A percentile compares a stretch with the other conserved stretches of the same genome.
Evolutionary conservation across 1,140 invertebrate genomes (phyloP).

Genomic region (Caenorhabditis inopinata): DNA sequence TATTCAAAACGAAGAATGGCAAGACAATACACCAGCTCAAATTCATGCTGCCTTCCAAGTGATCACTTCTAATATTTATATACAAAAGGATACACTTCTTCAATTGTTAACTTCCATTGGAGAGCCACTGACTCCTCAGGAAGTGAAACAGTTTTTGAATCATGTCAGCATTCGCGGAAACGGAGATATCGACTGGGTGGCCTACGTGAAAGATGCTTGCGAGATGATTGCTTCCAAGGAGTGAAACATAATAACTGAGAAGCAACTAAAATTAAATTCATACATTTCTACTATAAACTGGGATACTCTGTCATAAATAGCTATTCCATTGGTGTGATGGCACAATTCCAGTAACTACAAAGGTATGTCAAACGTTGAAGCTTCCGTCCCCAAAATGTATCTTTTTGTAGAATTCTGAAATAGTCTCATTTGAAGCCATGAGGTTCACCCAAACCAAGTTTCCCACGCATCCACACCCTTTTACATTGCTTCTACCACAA

Average conservation of each 20-base stretch:
- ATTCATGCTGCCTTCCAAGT: conserved; percentile 14
- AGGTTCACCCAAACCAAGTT: background rate
- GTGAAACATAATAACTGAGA: too few species aligned
- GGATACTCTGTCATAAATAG: too few species aligned
- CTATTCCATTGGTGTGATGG: too few species aligned
- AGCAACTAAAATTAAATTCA: too few species aligned
- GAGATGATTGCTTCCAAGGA: conserved; percentile 1
- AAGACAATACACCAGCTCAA: conserved; percentile 16
- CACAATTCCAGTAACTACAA: too few species aligned
- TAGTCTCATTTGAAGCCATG: too few species aligned
- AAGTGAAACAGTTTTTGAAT: conserved; percentile 39
- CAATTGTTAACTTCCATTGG: conserved; percentile 19
- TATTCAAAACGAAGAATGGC: conserved; percentile 33
- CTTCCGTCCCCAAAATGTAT: too few species aligned
- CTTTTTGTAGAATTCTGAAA: too few species aligned
- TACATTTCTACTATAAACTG: too few species aligned
- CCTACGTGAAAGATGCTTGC: conserved; percentile 12
- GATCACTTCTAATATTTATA: background rate
- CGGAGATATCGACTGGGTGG: conserved; percentile 30
- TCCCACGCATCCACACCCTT: background rate
- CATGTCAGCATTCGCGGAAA: conserved; percentile 2
- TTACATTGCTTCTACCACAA: background rate
- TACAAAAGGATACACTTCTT: conserved; percentile 2
- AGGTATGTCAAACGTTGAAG: too few species aligned
- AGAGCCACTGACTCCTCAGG: conserved; percentile 15